A percentile compares a stretch with the other conserved stretches of the same genome.
Conservation (phyloP, 2,797 vertebrate genomes). For the Mormyrops attenuatus region DNA sequence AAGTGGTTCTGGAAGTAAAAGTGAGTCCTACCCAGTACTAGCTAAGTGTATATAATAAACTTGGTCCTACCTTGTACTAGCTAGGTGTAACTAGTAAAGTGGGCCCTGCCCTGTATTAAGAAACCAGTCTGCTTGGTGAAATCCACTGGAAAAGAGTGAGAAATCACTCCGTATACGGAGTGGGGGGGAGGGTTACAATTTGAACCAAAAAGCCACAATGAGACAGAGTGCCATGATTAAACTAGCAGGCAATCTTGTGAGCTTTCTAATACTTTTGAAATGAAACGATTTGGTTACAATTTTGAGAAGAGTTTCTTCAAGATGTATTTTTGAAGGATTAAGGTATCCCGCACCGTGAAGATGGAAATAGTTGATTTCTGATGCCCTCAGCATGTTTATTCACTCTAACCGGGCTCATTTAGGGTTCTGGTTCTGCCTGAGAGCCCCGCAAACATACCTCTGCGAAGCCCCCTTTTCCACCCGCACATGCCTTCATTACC, state of each 20-base stretch:
- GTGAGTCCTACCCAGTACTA: background rate
- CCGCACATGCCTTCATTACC: background rate
- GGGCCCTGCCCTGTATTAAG: background rate
- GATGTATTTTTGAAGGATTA: background rate
- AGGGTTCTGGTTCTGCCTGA: background rate
- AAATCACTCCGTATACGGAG: background rate
- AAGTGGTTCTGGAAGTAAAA: background rate
- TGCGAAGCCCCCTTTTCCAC: too few species aligned
- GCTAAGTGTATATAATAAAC: background rate
- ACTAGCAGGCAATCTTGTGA: background rate
- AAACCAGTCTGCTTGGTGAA: background rate
- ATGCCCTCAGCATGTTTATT: background rate
- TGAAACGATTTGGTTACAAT: background rate
- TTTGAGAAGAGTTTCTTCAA: background rate
- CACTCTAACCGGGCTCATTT: background rate
- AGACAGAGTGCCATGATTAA: background rate
- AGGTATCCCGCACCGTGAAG: background rate
- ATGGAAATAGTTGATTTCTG: background rate
- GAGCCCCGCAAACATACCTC: background rate
- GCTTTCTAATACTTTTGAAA: background rate
- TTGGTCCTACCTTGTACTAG: background rate
- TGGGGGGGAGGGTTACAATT: background rate
- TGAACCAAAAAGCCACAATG: background rate
- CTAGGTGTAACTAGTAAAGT: background rate
- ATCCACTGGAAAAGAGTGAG: background rate